These are phyloP conservation scores for Lutraria rhynchaena DNA, from an alignment of 1,140 invertebrate genomes.

Conservation along the genomic window DNA sequence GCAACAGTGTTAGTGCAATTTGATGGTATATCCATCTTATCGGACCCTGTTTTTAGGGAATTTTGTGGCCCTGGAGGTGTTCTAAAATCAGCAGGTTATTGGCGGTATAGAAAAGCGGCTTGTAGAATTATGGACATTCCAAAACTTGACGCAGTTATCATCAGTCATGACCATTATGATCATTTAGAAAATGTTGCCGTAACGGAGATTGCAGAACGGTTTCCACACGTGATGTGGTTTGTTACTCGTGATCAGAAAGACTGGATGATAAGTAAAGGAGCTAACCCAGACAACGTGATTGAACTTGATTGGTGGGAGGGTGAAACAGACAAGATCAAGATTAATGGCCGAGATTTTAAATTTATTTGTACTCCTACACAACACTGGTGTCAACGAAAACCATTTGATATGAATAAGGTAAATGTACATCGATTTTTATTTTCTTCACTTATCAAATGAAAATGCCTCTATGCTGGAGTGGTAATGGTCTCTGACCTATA, in stretches of 20 bases:
- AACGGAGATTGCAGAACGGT: slow-evolving; percentile 65
- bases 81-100: slow-evolving; percentile 41
- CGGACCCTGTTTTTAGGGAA: slow-evolving; percentile 82
- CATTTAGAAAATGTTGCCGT: slow-evolving; percentile 82
- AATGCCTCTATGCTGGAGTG: too few species aligned
- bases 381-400: slow-evolving; percentile 83
- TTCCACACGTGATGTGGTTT: slow-evolving; percentile 81
- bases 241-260: slow-evolving; percentile 80
- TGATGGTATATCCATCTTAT: slow-evolving; percentile 81
- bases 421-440: not conserved
- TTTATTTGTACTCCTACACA: slow-evolving; percentile 83
- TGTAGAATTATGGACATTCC: slow-evolving; percentile 66
- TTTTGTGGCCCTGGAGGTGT: slow-evolving; percentile 60
- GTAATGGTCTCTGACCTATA: too few species aligned
- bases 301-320: slow-evolving; percentile 83
- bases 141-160: slow-evolving; percentile 83
- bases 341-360: slow-evolving; percentile 60
- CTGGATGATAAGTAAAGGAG: slow-evolving; percentile 77
- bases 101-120: slow-evolving; percentile 56
- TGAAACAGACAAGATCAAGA: slow-evolving; percentile 70
- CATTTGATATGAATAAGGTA: slow-evolving; percentile 81
- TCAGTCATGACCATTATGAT: slow-evolving; percentile 85
- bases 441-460: too few species aligned
- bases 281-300: slow-evolving; percentile 76
- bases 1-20: slow-evolving; percentile 82